Evolutionary conservation across 23 tunicate genomes (phyloP).

Genomic region (Botrylloides violaceus): DNA sequence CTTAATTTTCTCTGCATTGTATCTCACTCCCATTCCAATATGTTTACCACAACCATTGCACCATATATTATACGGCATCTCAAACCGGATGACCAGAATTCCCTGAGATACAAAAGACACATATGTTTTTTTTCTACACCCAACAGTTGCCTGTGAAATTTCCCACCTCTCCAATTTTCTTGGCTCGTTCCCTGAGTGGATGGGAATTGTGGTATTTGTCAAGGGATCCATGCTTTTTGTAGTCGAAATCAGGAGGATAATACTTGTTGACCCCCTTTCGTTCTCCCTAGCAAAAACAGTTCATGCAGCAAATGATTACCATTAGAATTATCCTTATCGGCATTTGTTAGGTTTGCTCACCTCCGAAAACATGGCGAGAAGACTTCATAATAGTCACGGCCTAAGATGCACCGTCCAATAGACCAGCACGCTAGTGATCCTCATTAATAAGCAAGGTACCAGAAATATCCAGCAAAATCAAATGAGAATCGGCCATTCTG

Average conservation of each 20-base stretch:
- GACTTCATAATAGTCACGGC: too few relatives aligned
- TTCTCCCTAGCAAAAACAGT: slow-evolving; percentile 46
- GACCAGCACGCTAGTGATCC: too few relatives aligned
- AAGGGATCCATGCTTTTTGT: slow-evolving; percentile 77
- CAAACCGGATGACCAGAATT: slow-evolving; percentile 84
- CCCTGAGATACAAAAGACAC: slow-evolving; percentile 66
- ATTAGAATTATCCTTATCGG: too few relatives aligned
- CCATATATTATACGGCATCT: slow-evolving; percentile 98
- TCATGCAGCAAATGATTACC: too few relatives aligned
- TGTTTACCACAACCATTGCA: slow-evolving; percentile 86
- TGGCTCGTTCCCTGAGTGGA: slow-evolving; percentile 73
- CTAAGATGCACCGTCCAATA: too few relatives aligned
- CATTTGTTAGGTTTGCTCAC: too few relatives aligned
- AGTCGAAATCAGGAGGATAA: slow-evolving; percentile 90
- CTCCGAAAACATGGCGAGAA: too few relatives aligned
- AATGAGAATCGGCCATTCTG: too few relatives aligned
- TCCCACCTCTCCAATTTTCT: slow-evolving; percentile 42
- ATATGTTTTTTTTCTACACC: too few relatives aligned
- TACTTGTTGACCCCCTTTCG: slow-evolving; percentile 85
- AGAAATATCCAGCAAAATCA: too few relatives aligned
- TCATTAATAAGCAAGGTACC: too few relatives aligned
- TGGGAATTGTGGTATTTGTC: slow-evolving; percentile 79
- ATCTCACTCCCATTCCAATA: slow-evolving; percentile 94
- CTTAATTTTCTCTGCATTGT: slow-evolving; percentile 92
- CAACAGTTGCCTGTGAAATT: too few relatives aligned